Evolutionary conservation across 2,888 invertebrate species (phyloP).

Genomic region (Diabrotica balteata): DNA sequence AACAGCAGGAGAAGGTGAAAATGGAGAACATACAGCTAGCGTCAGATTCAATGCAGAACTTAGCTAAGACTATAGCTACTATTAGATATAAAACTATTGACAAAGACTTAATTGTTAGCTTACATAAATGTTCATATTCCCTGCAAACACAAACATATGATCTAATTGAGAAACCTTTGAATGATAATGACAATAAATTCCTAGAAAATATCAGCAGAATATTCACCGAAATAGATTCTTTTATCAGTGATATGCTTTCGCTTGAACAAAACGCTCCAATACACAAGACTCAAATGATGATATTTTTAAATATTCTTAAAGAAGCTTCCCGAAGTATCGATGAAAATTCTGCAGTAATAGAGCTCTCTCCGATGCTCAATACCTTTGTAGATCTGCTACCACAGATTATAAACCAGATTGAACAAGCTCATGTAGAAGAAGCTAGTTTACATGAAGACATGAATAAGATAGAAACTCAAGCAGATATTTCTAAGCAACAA

Average conservation of each 20-base stretch:
- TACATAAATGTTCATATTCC: conserved; percentile 53
- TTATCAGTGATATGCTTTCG: conserved; percentile 37
- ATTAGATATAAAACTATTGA: conserved; percentile 51
- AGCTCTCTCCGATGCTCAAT: conserved; percentile 43
- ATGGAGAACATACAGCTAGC: conserved; percentile 47
- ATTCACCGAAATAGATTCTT: conserved; percentile 44
- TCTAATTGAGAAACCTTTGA: conserved; percentile 49
- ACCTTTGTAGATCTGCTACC: conserved; percentile 47
- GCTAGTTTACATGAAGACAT: too few species aligned
- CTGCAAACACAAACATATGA: conserved; percentile 56
- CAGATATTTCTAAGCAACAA: neutral
- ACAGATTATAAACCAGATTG: conserved; percentile 47
- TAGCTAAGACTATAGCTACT: conserved; percentile 51
- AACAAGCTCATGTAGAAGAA: conserved; percentile 42
- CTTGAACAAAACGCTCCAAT: conserved; percentile 32
- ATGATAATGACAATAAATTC: conserved; percentile 46
- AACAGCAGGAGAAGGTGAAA: conserved; percentile 40
- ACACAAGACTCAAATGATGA: conserved; percentile 41
- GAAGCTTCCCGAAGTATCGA: conserved; percentile 42
- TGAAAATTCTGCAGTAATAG: conserved; percentile 44
- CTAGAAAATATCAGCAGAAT: conserved; percentile 46
- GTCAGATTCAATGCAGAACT: conserved; percentile 50
- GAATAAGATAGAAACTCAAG: neutral
- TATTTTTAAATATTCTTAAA: conserved; percentile 44
- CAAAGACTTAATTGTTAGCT: conserved; percentile 44